Conservation (phyloP, 2,888 invertebrate species). For the Uropetala carovei region DNA sequence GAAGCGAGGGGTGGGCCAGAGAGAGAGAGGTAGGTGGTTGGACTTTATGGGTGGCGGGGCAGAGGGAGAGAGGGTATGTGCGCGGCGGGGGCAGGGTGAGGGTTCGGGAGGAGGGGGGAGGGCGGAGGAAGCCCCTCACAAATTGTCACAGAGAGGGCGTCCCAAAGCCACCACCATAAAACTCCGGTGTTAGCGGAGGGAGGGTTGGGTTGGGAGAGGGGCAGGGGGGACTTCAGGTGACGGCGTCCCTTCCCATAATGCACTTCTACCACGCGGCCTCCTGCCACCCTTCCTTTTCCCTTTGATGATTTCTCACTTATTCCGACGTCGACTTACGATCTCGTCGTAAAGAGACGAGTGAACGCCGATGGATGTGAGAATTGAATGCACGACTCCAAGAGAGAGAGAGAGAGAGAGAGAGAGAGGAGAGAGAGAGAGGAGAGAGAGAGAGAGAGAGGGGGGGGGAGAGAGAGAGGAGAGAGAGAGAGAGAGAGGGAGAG, state of each 20-base stretch:
- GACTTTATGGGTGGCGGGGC: conserved; percentile 11
- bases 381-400: neutral
- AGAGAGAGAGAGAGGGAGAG: too few species aligned
- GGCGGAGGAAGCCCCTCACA: conserved; percentile 35
- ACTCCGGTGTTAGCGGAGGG: neutral
- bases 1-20: neutral
- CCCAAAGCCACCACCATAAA: neutral
- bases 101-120: neutral
- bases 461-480: too few species aligned
- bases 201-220: neutral
- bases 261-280: neutral
- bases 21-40: neutral
- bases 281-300: neutral
- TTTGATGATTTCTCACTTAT: conserved; percentile 28
- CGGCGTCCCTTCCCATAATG: neutral
- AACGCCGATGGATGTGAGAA: neutral
- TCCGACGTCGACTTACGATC: conserved; percentile 10
- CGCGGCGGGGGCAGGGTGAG: neutral
- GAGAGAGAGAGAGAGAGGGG: too few species aligned
- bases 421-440: too few species aligned
- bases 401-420: too few species aligned
- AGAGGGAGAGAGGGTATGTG: too few species aligned
- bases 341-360: conserved; percentile 13
- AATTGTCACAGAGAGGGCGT: conserved; percentile 23
- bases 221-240: neutral